Evolutionary conservation across 2,113 vertebrate genomes (phyloP), one percentile per base, ranked within the genome.

Genomic region (Takifugu bimaculatus): DNA sequence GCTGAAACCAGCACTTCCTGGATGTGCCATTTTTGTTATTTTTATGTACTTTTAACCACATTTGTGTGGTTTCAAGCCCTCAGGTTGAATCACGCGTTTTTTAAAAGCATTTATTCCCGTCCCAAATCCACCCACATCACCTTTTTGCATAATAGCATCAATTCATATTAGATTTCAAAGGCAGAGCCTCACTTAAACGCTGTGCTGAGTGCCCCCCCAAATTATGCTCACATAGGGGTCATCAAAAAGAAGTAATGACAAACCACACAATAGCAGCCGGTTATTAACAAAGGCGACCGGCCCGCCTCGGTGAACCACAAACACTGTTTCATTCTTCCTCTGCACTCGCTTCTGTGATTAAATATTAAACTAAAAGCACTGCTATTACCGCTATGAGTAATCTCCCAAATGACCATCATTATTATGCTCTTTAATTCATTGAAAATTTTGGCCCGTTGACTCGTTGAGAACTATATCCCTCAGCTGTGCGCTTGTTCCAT

Each of bases 191-290:
- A 72, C 77, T 75, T 48, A n/a, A 54, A 13, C 6, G 3, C 54
- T 10, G 25, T 55, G 39, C 51, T 75, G 60, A 70, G 55, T 70
- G 59, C 35, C 35, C 35, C 1, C 35, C 35, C 35, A 6, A 39
- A 6, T 39, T 10, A 39, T 10, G 9, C 35, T 39, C 20, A 20
- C 20, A 20, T 20, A 20, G 20, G 20, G 35, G 35, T 39, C 35
- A 39, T 39, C 35, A 66, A 52, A 26, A 52, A 66, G 68, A 5
- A 6, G 39, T 61, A 55, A 75, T 80, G 65, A 67, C 65, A 57
- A 74, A 59, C 60, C 6, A 2, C 67, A 52, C 60, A 42, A 32
- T 10, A 71, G 66, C 50, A 60, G 39, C 50, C 29, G 29, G 29
- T 44, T 71, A 53, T 52, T 59, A 58, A 51, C 61, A 53, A 26